Evolutionary conservation across 2,113 vertebrate genomes (phyloP).

Genomic region (Poecile atricapillus): DNA sequence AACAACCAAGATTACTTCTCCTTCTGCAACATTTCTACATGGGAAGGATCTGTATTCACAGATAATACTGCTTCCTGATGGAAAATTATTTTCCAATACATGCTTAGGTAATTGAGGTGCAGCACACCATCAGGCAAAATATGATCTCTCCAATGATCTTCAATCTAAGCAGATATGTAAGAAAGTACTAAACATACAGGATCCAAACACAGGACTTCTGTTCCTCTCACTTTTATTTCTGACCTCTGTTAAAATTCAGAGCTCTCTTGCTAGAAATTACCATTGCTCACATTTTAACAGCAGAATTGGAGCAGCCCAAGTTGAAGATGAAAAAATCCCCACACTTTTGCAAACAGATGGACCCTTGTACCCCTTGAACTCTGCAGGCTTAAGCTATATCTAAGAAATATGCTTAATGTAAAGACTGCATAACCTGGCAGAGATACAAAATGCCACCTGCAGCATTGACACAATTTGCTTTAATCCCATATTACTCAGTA

Average conservation of each 20-base stretch:
- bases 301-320: neutral
- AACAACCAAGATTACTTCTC: neutral
- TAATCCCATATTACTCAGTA: neutral
- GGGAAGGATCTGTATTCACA: neutral
- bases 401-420: neutral
- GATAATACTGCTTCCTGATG: neutral
- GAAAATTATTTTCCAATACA: neutral
- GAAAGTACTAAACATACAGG: fast-evolving
- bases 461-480: neutral
- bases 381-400: neutral
- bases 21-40: neutral
- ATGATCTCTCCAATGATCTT: neutral
- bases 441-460: slow-evolving; percentile 12
- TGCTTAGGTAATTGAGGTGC: neutral
- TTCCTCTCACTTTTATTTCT: neutral
- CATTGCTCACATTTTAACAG: neutral
- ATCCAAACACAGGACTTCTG: neutral
- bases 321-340: neutral
- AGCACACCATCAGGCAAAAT: neutral
- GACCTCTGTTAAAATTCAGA: neutral
- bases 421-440: neutral
- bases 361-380: neutral
- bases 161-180: neutral
- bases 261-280: neutral
- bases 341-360: neutral